These are phyloP conservation scores for Danio aesculapii DNA, from an alignment of 2,797 vertebrate species.

Conservation along the genomic window DNA sequence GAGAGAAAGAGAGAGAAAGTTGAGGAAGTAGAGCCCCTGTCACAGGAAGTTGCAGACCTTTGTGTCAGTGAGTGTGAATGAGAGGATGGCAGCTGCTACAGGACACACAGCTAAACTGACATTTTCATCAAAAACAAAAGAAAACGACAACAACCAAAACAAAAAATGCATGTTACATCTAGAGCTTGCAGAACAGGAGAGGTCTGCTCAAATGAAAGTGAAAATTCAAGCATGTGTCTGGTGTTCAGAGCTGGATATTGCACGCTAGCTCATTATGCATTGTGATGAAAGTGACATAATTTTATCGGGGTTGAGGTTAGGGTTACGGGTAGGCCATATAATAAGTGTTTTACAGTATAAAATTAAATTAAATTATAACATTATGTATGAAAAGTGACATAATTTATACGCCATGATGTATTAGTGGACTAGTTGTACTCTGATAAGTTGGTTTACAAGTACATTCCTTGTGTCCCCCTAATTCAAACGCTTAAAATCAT, in stretches of 20 bases:
- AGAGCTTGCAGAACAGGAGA: neutral
- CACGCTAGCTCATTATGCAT: neutral
- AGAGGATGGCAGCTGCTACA: constrained; percentile 74
- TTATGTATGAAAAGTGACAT: too few relatives aligned
- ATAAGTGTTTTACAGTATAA: too few relatives aligned
- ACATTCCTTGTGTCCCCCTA: too few relatives aligned
- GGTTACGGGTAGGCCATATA: too few relatives aligned
- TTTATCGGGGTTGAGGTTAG: too few relatives aligned
- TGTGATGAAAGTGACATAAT: neutral
- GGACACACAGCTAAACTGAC: constrained; percentile 54
- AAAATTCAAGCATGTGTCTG: neutral
- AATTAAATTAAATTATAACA: too few relatives aligned
- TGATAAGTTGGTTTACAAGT: too few relatives aligned
- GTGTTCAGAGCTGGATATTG: neutral
- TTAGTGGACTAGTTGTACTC: too few relatives aligned
- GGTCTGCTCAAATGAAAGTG: neutral
- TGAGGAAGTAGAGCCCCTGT: constrained; percentile 72
- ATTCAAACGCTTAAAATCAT: too few relatives aligned
- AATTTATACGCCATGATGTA: too few relatives aligned
- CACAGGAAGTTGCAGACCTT: constrained; percentile 81
- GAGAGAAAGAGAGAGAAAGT: neutral
- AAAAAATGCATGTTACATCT: neutral
- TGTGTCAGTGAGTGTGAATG: constrained; percentile 59
- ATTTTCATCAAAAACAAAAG: neutral
- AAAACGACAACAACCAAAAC: neutral